These are phyloP conservation scores for Patella depressa DNA, from an alignment of 2,888 invertebrate genomes.

Conservation along the genomic window DNA sequence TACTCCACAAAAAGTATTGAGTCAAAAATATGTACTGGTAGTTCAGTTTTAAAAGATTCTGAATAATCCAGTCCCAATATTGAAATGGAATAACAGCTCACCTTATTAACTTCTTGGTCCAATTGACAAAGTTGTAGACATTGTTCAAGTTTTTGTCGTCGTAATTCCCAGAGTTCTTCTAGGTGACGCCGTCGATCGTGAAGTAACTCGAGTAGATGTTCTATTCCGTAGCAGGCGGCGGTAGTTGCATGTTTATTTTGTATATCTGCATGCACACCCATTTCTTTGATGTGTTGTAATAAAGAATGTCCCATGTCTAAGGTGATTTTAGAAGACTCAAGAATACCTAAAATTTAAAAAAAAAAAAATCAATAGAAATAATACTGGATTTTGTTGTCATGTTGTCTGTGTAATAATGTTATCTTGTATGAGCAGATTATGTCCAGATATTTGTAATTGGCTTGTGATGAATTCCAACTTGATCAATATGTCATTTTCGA, in stretches of 20 bases:
- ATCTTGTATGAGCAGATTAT: too few relatives aligned
- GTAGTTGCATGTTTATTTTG: constrained; percentile 72
- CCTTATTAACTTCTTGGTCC: constrained; percentile 79
- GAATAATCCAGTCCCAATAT: not conserved
- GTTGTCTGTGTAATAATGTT: too few relatives aligned
- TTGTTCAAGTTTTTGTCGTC: constrained; percentile 84
- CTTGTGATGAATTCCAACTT: too few relatives aligned
- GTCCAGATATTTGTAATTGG: too few relatives aligned
- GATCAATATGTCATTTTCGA: too few relatives aligned
- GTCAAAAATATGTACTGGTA: too few relatives aligned
- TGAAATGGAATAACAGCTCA: constrained; percentile 30
- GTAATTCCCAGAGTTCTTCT: constrained; percentile 77
- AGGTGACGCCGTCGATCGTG: constrained; percentile 82
- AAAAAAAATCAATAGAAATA: not conserved
- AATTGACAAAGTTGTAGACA: constrained; percentile 82
- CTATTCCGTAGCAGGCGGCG: constrained; percentile 73
- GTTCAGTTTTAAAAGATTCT: not conserved
- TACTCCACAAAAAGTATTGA: not conserved
- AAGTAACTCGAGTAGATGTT: constrained; percentile 73
- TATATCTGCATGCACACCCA: constrained; percentile 82
- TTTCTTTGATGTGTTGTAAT: constrained; percentile 81
- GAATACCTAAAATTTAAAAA: constrained; percentile 73
- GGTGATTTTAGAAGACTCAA: constrained; percentile 85
- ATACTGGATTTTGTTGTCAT: too few relatives aligned
- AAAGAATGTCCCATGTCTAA: constrained; percentile 84